Evolutionary conservation across 2,797 vertebrate genomes (phyloP).

Genomic region (Simalia tracyae): DNA sequence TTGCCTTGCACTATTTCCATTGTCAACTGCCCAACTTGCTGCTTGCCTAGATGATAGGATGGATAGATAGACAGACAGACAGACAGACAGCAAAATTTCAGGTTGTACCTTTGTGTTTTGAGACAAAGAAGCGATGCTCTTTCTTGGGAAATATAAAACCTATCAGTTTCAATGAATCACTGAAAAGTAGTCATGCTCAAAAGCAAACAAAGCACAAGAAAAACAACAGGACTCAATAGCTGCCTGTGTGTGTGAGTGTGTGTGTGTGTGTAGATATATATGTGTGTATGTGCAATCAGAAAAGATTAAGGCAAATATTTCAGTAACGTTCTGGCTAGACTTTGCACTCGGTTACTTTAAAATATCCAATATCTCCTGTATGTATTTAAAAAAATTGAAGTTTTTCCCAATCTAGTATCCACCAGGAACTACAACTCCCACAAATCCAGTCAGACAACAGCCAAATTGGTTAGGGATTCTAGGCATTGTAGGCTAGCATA

Average conservation of each 20-base stretch:
- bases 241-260: neutral
- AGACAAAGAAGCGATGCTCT: neutral
- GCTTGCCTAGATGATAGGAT: neutral
- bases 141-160: neutral
- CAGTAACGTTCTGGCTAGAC: too few species aligned
- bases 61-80: too few species aligned
- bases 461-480: neutral
- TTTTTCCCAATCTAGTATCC: neutral
- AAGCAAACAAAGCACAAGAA: neutral
- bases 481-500: neutral
- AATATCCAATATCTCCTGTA: neutral
- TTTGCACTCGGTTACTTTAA: neutral
- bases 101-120: neutral
- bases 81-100: neutral
- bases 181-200: neutral
- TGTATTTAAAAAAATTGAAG: neutral
- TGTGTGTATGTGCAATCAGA: too few species aligned
- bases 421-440: neutral
- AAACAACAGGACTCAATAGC: neutral
- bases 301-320: too few species aligned
- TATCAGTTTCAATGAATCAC: neutral
- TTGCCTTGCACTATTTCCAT: neutral
- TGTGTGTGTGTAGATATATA: too few species aligned
- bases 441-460: neutral
- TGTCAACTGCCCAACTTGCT: neutral